Evolutionary conservation across 2,888 invertebrate genomes (phyloP).

Genomic region (Ethmia dodecea): DNA sequence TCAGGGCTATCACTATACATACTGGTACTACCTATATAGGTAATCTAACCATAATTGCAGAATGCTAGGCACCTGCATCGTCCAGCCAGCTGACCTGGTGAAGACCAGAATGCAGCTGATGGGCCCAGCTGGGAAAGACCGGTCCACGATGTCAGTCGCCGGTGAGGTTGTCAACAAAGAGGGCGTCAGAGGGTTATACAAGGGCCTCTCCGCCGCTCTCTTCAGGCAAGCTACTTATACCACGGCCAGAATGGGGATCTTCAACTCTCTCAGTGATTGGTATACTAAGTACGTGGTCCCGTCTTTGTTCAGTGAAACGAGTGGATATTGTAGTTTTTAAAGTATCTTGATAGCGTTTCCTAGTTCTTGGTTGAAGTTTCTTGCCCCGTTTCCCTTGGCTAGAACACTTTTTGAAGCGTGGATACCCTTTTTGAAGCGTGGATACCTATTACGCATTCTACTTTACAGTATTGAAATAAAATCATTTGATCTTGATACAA

Average conservation of each 20-base stretch:
- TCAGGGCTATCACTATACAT: too few species aligned
- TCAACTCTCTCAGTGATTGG: conserved; percentile 89
- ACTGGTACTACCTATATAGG: too few species aligned
- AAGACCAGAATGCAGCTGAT: conserved; percentile 96
- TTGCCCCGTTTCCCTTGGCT: too few species aligned
- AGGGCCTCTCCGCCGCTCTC: conserved; percentile 92
- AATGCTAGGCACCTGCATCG: conserved; percentile 92
- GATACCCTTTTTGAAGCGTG: too few species aligned
- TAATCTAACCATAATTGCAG: conserved; percentile 63
- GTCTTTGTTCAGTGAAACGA: too few species aligned
- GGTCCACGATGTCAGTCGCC: conserved; percentile 85
- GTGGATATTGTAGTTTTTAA: too few species aligned
- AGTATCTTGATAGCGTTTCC: too few species aligned
- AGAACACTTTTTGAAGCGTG: too few species aligned
- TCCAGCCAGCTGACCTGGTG: conserved; percentile 93
- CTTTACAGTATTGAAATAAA: too few species aligned
- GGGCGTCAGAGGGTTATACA: conserved; percentile 90
- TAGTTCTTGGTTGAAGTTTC: too few species aligned
- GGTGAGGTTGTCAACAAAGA: conserved; percentile 86
- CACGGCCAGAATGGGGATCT: conserved; percentile 94
- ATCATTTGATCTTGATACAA: too few species aligned
- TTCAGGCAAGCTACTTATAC: conserved; percentile 98
- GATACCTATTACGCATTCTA: too few species aligned
- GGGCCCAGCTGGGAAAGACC: conserved; percentile 62
- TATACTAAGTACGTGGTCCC: conserved; percentile 44